These are phyloP conservation scores for Cephus cinctus DNA, from an alignment of 1,140 invertebrate species.

Conservation along the genomic window DNA sequence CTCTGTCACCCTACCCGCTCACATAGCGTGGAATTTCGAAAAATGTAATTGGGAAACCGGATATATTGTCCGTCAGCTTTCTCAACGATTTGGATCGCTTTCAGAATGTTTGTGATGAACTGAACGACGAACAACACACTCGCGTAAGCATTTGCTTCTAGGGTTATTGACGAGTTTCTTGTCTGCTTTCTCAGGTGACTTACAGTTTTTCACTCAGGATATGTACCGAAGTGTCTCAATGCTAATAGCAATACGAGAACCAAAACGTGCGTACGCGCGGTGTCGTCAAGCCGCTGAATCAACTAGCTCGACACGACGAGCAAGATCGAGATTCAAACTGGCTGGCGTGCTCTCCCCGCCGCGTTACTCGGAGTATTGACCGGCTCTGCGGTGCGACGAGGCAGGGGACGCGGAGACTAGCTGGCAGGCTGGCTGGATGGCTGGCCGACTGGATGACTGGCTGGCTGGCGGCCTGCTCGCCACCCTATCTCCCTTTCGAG, in stretches of 20 bases:
- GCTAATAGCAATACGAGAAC: not conserved
- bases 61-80: no score
- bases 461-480: no score
- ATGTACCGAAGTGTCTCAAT: not conserved
- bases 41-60: no score
- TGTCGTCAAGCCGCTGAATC: not conserved
- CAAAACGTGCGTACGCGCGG: not conserved
- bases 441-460: no score
- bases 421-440: no score
- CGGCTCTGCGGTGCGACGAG: conserved; percentile 25
- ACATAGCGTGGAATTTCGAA: no score
- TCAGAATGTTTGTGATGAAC: no score
- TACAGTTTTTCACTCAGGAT: not conserved
- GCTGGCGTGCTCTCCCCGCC: conserved; percentile 29
- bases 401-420: no score
- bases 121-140: no score
- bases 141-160: no score
- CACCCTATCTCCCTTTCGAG: no score
- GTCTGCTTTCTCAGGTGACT: not conserved
- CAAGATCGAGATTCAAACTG: conserved; percentile 5
- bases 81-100: no score
- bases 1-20: not conserved
- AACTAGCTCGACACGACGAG: not conserved
- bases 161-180: not conserved
- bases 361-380: conserved; percentile 46